phyloP scores from a whole-genome alignment of 2,888 invertebrate species.

The Drosophila robusta region DNA sequence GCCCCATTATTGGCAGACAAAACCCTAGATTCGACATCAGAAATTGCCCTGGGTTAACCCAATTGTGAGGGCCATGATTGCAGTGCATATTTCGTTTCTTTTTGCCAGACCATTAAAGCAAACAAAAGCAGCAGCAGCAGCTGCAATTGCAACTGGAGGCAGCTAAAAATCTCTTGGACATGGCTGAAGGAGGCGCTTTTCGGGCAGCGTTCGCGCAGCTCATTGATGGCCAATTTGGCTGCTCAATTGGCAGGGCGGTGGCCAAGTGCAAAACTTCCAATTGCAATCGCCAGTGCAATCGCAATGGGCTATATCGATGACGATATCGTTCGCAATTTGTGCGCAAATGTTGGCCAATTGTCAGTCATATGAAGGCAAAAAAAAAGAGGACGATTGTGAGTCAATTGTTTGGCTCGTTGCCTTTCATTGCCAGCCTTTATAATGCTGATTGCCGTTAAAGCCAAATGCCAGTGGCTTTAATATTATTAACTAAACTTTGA shows the following conservation, averaged over 20 bases:
- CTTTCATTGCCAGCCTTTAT: constrained; percentile 1
- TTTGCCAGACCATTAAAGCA: constrained; percentile 38
- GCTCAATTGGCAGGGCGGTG: constrained; percentile 68
- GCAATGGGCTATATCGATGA: constrained; percentile 42
- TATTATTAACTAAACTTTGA: constrained; percentile 34
- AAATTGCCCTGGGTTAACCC: constrained; percentile 4
- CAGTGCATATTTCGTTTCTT: constrained; percentile 24
- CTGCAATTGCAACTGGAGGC: constrained; percentile 5
- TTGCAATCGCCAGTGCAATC: constrained; percentile 44
- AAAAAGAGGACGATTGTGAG: neutral
- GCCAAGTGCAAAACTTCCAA: constrained; percentile 39
- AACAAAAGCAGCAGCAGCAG: constrained; percentile 11
- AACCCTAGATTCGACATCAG: neutral
- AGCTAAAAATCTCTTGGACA: neutral
- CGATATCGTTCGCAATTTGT: constrained; percentile 41
- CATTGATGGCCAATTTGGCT: constrained; percentile 72
- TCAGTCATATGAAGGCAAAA: constrained; percentile 24
- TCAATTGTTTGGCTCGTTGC: constrained; percentile 2
- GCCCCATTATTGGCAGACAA: neutral
- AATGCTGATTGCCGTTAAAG: constrained; percentile 52
- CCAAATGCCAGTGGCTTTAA: constrained; percentile 47
- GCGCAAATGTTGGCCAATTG: constrained; percentile 57
- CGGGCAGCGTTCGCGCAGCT: constrained; percentile 36
- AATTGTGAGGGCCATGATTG: constrained; percentile 27
- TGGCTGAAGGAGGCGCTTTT: constrained; percentile 2